phyloP scores from a whole-genome alignment of 2,888 invertebrate species.

The Ennomos quercinarius region DNA sequence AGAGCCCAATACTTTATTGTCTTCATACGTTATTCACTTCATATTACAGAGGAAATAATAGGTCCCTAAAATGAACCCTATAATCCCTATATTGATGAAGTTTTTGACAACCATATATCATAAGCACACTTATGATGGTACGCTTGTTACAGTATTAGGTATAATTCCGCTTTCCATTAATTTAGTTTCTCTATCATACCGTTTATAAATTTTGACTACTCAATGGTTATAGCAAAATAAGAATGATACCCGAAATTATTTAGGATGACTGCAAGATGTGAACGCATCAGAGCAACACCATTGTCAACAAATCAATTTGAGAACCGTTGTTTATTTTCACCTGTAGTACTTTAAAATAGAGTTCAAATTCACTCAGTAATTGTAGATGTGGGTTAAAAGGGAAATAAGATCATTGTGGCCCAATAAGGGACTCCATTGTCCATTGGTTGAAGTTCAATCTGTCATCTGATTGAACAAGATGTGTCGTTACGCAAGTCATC shows the following conservation, averaged over 20 bases:
- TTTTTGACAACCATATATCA: too few relatives aligned
- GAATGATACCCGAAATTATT: constrained; percentile 27
- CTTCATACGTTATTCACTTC: too few relatives aligned
- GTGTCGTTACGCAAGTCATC: constrained; percentile 17
- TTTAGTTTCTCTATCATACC: neutral
- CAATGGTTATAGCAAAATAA: neutral
- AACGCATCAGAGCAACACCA: neutral
- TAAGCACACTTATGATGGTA: too few relatives aligned
- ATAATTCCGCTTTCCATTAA: neutral
- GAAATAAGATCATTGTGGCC: constrained; percentile 22
- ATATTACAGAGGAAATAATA: too few relatives aligned
- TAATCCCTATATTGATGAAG: too few relatives aligned
- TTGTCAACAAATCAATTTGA: neutral
- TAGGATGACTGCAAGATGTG: constrained; percentile 16
- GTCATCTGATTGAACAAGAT: constrained; percentile 24
- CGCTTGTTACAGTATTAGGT: too few relatives aligned
- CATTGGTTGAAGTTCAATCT: constrained; percentile 2
- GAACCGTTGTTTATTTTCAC: neutral
- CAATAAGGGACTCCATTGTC: constrained; percentile 30
- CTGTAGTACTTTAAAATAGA: neutral
- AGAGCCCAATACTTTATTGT: too few relatives aligned
- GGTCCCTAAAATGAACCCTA: too few relatives aligned
- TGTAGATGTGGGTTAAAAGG: constrained; percentile 1
- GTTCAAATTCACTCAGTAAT: neutral
- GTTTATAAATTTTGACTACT: neutral